phyloP scores from a whole-genome alignment of 2,113 vertebrate species.

The Laticauda laticaudata region DNA sequence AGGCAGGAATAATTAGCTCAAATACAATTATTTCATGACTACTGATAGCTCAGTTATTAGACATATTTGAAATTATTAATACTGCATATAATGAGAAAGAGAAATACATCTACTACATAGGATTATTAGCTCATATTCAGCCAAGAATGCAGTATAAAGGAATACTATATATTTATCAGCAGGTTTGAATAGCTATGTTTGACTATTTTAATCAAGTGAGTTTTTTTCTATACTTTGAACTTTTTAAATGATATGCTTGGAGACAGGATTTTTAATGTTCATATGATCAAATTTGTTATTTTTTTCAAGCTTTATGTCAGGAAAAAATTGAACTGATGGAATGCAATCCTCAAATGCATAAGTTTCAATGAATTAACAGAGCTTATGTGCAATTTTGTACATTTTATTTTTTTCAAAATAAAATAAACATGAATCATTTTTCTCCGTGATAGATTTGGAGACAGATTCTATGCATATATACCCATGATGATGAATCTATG shows the following conservation, averaged over 20 bases:
- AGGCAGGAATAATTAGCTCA: background rate
- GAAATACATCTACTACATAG: constrained; percentile 44
- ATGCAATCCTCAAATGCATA: background rate
- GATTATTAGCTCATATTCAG: constrained; percentile 43
- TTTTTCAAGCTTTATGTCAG: background rate
- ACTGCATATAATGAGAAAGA: constrained; percentile 42
- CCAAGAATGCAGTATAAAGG: constrained; percentile 38
- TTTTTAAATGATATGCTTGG: background rate
- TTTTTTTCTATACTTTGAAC: background rate
- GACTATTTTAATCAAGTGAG: background rate
- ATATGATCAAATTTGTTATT: background rate
- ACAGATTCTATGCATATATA: background rate
- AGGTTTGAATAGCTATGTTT: background rate
- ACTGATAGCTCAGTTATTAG: background rate
- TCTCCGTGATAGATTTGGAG: background rate
- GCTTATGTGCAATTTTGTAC: background rate
- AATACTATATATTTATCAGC: constrained; percentile 35
- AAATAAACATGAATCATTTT: background rate
- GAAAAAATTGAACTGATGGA: background rate
- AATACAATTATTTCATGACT: constrained; percentile 28
- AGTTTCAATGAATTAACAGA: background rate
- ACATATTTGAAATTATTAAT: constrained; percentile 19
- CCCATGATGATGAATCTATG: too few species aligned
- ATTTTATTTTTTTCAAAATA: background rate
- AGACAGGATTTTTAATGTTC: background rate